Evolutionary conservation across 2,797 vertebrate genomes (phyloP), one percentile per base, ranked within the genome.

Genomic region (Mus caroli): DNA sequence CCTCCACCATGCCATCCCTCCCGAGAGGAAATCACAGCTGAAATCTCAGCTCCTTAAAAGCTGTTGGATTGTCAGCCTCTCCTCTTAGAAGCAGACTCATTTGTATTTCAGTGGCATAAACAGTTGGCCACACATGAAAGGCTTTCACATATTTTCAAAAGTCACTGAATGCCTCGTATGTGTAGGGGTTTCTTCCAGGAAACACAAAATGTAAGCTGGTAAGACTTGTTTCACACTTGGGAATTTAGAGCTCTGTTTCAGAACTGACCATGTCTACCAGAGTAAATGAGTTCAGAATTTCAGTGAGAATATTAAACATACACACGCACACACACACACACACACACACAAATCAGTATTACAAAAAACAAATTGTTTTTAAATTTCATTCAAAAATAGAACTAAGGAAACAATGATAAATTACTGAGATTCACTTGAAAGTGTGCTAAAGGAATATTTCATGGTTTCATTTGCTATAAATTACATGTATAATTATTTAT

Each of bases 11-110:
- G 26, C 8, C 13, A 14, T 43, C 28, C 46, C 13, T 20, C 28
- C 28, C 34, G 14, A 60, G 26, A 60, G 58, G 58, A 60, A 60
- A 60, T 60, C 9, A 2, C 12, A 37, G 19, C 26, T 34, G 3
- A 11, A 80, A 52, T 50, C 4, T 5, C 22, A 43, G 14, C 5
- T 77, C 76, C 54, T 73, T 67, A 31, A 52, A 88, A 71, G 12
- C 4, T 80, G 24, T 85, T 54, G 2, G 3, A 76, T 67, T 82
- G 60, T 85, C 17, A 40, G n/a, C 50, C 77, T 78, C 26, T 73
- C 92, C 64, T 84, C 14, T 96, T 92, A 91, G 87, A 4, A 64
- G 77, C 64, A 67, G 37, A 3, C 54, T 89, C 54, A 56, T 82
- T 78, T 94, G 82, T 37, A 83, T 67, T 87, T 90, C 8, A 46